Conservation (phyloP, 2,113 vertebrate genomes). For the Turnix velox region DNA sequence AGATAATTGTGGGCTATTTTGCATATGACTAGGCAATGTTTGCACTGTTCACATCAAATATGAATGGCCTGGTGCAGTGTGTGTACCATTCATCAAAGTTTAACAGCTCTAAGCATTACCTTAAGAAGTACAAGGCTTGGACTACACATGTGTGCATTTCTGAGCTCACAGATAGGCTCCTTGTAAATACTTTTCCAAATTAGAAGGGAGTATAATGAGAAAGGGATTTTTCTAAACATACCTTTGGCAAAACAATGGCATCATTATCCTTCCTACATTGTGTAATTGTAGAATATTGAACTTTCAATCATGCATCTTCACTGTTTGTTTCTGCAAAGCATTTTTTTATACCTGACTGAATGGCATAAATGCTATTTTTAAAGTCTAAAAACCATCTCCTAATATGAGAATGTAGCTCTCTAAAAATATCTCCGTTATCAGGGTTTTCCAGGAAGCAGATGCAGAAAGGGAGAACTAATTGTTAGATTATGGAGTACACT, state of each 20-base stretch:
- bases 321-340: not conserved
- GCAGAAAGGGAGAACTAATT: conserved; percentile 36
- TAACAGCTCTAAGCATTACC: not conserved
- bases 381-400: not conserved
- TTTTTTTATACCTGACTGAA: not conserved
- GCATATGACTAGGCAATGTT: not conserved
- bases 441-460: conserved; percentile 33
- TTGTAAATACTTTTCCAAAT: not conserved
- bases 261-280: not conserved
- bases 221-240: not conserved
- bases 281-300: not conserved
- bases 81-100: conserved; percentile 21
- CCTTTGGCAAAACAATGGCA: conserved; percentile 17
- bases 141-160: not conserved
- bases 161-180: not conserved
- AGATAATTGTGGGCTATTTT: conserved; percentile 20
- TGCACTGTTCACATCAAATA: conserved; percentile 26
- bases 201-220: not conserved
- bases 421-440: conserved; percentile 52
- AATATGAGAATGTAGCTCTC: not conserved
- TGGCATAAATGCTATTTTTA: conserved; percentile 3
- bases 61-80: not conserved
- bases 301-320: not conserved
- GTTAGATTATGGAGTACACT: not conserved
- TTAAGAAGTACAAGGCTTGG: conserved; percentile 1